Base-by-base conservation (phyloP, 1,140 invertebrate species). In the Drosophila seguyi region DNA sequence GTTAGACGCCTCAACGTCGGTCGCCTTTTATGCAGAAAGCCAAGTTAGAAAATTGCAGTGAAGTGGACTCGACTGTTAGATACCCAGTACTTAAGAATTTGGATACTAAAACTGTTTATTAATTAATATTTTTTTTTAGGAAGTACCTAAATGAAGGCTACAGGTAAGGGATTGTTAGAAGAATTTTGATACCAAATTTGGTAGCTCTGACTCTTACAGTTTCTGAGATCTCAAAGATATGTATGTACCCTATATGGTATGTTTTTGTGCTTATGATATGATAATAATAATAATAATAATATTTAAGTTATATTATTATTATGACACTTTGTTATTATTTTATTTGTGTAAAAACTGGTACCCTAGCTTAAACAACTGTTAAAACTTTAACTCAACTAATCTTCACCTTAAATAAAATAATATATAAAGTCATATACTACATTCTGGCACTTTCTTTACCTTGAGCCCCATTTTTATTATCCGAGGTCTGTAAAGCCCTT, bases 1-100 rank as follows among this genome's bases (percentile, higher is more conserved):
- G 38, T 68, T 65, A 67, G 60, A 34, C 62, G 65, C 61, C 66
- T 41, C 62, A 67, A 29, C 45, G 41, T 41, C 62, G 47, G 41
- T 41, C 62, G 47, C 67, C 48, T 65, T 25, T 16, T 20, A 39
- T 71, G 31, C 50, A 66, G 22, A 27, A 41, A 29, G 29, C 8
- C 25, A 20, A 31, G 22, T n/a, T 14, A 20, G 22, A 61, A 38
- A 38, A 38, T 10, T 10, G 11, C 29, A n/a, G 4, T 0, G 4
- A 6, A 11, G 7, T 36, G 18, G 6, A 20, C 16, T 55, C 20
- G 14, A 38, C 20, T 38, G 16, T n/a, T 0, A n/a, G 5, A 11
- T 55, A 39, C 34, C 18, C 11, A 7, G 18, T 20, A 20, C 7
- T 8, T 8, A 6, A 1, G 2, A 8, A 5, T 16, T 8, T 16